Conservation (phyloP, 2,888 invertebrate genomes). For the Heliconius aoede region DNA sequence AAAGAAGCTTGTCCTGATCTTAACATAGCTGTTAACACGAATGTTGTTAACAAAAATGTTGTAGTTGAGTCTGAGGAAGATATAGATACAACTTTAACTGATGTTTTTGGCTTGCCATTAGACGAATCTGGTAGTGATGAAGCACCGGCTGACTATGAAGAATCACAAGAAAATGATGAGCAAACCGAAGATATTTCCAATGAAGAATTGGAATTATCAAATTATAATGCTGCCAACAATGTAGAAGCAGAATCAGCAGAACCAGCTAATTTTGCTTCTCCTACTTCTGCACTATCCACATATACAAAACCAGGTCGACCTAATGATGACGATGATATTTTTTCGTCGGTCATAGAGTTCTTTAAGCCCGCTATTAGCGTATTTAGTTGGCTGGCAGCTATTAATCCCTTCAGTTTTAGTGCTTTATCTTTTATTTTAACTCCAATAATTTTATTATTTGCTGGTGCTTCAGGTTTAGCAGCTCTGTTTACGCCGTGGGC, state of each 20-base stretch:
- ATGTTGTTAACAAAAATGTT: slow-evolving; percentile 85
- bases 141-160: slow-evolving; percentile 63
- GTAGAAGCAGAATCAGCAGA: slow-evolving; percentile 60
- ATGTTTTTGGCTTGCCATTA: slow-evolving; percentile 66
- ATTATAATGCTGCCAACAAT: slow-evolving; percentile 67
- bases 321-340: slow-evolving; percentile 61
- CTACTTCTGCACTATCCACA: slow-evolving; percentile 61
- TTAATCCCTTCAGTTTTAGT: slow-evolving; percentile 85
- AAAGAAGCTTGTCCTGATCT: slow-evolving; percentile 88
- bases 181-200: slow-evolving; percentile 68
- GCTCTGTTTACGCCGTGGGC: slow-evolving; percentile 86
- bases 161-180: slow-evolving; percentile 64
- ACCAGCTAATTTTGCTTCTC: slow-evolving; percentile 57
- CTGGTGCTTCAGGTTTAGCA: slow-evolving; percentile 84
- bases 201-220: slow-evolving; percentile 66
- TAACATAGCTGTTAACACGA: slow-evolving; percentile 88
- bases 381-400: slow-evolving; percentile 79
- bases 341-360: slow-evolving; percentile 73
- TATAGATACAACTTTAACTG: slow-evolving; percentile 64
- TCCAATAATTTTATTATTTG: slow-evolving; percentile 85
- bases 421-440: slow-evolving; percentile 85
- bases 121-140: slow-evolving; percentile 69
- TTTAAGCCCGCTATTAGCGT: slow-evolving; percentile 79
- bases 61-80: slow-evolving; percentile 77
- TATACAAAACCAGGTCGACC: slow-evolving; percentile 63